Percentiles rank a stretch among this genome's conserved stretches.
phyloP scores from a whole-genome alignment of 2,888 invertebrate species.

The Hydriomena furcata region DNA sequence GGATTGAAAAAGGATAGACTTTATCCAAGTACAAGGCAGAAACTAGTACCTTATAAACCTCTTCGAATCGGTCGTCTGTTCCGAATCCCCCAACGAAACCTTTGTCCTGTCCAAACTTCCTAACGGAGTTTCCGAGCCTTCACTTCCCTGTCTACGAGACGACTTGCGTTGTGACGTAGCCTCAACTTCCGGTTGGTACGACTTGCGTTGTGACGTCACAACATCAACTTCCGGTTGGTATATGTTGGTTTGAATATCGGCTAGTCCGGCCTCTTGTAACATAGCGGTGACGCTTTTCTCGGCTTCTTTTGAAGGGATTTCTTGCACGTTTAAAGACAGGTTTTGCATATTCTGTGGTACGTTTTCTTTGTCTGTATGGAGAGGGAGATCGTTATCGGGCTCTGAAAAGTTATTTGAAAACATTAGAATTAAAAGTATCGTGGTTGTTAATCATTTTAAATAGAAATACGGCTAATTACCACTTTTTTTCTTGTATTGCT shows the following conservation, averaged over 20 bases:
- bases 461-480: no score
- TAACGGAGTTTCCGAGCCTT: slow-evolving; percentile 59
- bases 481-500: no score
- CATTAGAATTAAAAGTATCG: no score
- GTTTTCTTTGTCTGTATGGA: slow-evolving; percentile 56
- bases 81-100: slow-evolving; percentile 71
- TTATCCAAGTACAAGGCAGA: background rate
- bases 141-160: slow-evolving; percentile 39
- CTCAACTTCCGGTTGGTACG: background rate
- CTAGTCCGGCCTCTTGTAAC: slow-evolving; percentile 58
- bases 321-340: background rate
- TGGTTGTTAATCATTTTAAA: no score
- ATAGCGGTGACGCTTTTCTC: slow-evolving; percentile 47
- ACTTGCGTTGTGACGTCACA: slow-evolving; percentile 22
- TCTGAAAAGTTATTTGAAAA: slow-evolving; percentile 8
- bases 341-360: slow-evolving; percentile 35
- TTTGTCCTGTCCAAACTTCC: slow-evolving; percentile 73
- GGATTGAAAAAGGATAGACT: no score
- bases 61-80: slow-evolving; percentile 60
- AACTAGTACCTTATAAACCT: slow-evolving; percentile 60
- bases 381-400: slow-evolving; percentile 29
- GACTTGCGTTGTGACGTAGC: slow-evolving; percentile 19
- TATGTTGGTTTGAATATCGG: slow-evolving; percentile 47
- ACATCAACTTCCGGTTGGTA: slow-evolving; percentile 14
- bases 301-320: slow-evolving; percentile 27